Evolutionary conservation across 92 coral and sea anemone species (phyloP).

Genomic region (Phenganax marumi): DNA sequence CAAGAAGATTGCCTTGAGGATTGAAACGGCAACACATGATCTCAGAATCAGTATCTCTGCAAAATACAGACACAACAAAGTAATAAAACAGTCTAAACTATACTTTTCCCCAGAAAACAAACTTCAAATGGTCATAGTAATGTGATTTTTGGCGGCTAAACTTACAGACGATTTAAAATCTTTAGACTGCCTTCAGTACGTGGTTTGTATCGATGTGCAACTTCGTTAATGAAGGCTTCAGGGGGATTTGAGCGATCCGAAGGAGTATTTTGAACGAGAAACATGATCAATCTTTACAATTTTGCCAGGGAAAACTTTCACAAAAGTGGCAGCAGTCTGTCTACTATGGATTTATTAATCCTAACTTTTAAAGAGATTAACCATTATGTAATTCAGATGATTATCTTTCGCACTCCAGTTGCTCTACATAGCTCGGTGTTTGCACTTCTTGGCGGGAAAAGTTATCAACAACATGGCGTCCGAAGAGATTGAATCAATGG

Average conservation of each 20-base stretch:
- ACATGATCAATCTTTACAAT: slow-evolving; percentile 53
- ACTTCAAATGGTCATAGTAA: neutral
- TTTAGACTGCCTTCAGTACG: slow-evolving; percentile 36
- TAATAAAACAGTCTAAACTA: neutral
- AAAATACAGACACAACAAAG: slow-evolving; percentile 3
- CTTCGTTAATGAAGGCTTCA: slow-evolving; percentile 43
- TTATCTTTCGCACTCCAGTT: no score
- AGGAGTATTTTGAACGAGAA: slow-evolving; percentile 81
- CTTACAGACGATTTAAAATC: slow-evolving; percentile 33
- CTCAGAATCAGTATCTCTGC: slow-evolving; percentile 84
- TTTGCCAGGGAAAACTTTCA: neutral
- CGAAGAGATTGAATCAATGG: slow-evolving; percentile 84
- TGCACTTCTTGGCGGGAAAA: slow-evolving; percentile 81
- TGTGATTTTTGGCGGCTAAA: neutral
- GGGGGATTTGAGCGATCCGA: slow-evolving; percentile 69
- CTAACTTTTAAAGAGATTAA: neutral
- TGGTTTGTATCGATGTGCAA: slow-evolving; percentile 26
- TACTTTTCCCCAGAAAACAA: neutral
- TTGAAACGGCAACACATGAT: slow-evolving; percentile 98
- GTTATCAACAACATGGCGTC: slow-evolving; percentile 80
- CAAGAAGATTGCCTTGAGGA: slow-evolving; percentile 77
- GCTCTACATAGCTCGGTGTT: neutral
- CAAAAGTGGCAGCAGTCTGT: no score
- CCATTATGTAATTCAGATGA: neutral
- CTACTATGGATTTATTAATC: neutral